Base-by-base conservation (phyloP, 53 echinoderm and acorn worm genomes). In the Echinarachnius parma region DNA sequence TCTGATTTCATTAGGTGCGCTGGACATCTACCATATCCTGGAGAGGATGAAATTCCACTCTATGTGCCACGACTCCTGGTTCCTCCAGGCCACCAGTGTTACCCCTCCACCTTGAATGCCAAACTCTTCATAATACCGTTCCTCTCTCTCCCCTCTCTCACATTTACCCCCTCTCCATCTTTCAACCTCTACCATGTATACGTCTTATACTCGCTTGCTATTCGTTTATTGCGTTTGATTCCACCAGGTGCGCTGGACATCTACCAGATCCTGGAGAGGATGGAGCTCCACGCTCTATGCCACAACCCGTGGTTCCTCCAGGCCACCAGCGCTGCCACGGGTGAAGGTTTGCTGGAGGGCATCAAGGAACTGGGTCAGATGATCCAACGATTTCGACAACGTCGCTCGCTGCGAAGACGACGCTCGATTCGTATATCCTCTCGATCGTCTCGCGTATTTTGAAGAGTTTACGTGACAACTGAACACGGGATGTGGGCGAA, bases 281-380 rank as follows among this genome's bases (percentile, higher is more conserved):
- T 89, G 58, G 62, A 60, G 37, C 78, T 89, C 15, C 80, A 77
- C 68, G 71, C 66, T 26, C 58, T 89, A 15, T 81, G 62, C 23
- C 58, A 33, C 23, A 76, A 77, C 23, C 84, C 89, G 10, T 89
- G 89, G 89, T 84, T 77, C 75, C 64, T 89, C 7, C 89, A 89
- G 25, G 89, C 81, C 31, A 77, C 89, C 24, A 80, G 84, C 64
- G 89, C 89, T 49, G 61, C 84, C 69, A 89, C 80, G 49, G 89
- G 89, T 18, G 84, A 89, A 16, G 89, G 89, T 8, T 50, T 89
- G 0, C 20, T 63, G 2, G 89, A 89, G 77, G 80, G 77, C 7
- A 54, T 84, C 36, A 77, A 62, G 44, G 77, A 72, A 54, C 81
- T 89, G 2, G 89, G 81, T n/a, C 85, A 72, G 48, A 89, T 89